Evolutionary conservation across 2,888 invertebrate species (phyloP).

Genomic region (Lathronympha strigana): DNA sequence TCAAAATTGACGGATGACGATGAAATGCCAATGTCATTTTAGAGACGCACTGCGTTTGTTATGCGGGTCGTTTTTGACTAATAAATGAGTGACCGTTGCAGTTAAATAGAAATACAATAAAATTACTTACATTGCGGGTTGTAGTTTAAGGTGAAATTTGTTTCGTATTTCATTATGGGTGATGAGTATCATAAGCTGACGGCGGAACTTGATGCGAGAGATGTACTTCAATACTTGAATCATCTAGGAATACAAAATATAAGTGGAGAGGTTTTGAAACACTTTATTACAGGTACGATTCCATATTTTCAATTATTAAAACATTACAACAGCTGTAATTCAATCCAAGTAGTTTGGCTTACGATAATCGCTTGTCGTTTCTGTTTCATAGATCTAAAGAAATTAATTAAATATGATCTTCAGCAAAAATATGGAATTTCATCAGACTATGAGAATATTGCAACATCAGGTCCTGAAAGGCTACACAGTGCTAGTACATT

Average conservation of each 20-base stretch:
- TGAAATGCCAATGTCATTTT: neutral
- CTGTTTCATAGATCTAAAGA: slow-evolving; percentile 87
- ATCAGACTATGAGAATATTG: slow-evolving; percentile 52
- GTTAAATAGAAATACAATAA: neutral
- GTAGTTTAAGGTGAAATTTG: neutral
- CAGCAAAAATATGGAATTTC: slow-evolving; percentile 64
- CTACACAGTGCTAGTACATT: slow-evolving; percentile 78
- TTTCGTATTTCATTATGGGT: slow-evolving; percentile 50
- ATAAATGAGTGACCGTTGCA: neutral
- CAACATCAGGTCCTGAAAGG: slow-evolving; percentile 67
- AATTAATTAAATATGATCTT: slow-evolving; percentile 86
- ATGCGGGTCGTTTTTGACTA: neutral
- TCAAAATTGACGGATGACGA: too few relatives aligned
- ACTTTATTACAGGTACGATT: slow-evolving; percentile 89
- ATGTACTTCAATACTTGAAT: slow-evolving; percentile 89
- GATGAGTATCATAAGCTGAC: slow-evolving; percentile 68
- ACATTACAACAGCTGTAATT: too few relatives aligned
- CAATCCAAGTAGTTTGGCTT: too few relatives aligned
- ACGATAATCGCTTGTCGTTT: too few relatives aligned
- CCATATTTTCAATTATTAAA: neutral
- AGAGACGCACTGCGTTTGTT: neutral
- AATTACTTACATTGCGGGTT: neutral
- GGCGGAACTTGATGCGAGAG: slow-evolving; percentile 86
- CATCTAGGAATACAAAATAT: slow-evolving; percentile 90
- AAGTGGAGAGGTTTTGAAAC: slow-evolving; percentile 89